Evolutionary conservation across 2,888 invertebrate species (phyloP).

Genomic region (Drosophila mercatorum): DNA sequence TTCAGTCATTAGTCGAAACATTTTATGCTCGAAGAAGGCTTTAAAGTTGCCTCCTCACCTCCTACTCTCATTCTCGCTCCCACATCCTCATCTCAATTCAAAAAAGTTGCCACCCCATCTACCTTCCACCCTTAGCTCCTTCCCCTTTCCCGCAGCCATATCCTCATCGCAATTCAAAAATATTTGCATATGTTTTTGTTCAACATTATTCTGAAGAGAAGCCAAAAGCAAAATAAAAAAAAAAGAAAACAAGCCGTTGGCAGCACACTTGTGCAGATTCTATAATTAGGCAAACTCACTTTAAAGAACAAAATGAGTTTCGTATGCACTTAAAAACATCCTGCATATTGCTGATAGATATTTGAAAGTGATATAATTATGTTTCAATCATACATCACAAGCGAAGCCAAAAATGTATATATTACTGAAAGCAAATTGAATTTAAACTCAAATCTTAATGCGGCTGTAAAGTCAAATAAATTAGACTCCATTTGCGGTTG

Average conservation of each 20-base stretch:
- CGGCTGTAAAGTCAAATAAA: no score
- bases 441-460: no score
- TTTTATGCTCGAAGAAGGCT: conserved; percentile 34
- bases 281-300: neutral
- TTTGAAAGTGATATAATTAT: neutral
- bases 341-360: no score
- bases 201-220: neutral
- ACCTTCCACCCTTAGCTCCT: no score
- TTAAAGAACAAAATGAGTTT: neutral
- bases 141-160: no score
- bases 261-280: conserved; percentile 6
- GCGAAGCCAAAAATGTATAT: no score
- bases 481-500: no score
- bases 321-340: neutral
- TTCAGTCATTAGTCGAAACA: conserved; percentile 45
- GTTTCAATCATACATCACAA: no score
- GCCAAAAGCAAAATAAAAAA: neutral
- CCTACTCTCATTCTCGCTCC: neutral
- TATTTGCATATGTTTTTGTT: conserved; percentile 9
- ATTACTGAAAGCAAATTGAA: no score
- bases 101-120: neutral
- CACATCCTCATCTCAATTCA: neutral
- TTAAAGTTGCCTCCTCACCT: conserved; percentile 20
- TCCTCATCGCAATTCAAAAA: conserved; percentile 1
- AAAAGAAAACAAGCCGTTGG: no score